Evolutionary conservation across 2,797 vertebrate species (phyloP), one percentile per base, ranked within the genome.

Genomic region (Paramormyrops hopkinsi): DNA sequence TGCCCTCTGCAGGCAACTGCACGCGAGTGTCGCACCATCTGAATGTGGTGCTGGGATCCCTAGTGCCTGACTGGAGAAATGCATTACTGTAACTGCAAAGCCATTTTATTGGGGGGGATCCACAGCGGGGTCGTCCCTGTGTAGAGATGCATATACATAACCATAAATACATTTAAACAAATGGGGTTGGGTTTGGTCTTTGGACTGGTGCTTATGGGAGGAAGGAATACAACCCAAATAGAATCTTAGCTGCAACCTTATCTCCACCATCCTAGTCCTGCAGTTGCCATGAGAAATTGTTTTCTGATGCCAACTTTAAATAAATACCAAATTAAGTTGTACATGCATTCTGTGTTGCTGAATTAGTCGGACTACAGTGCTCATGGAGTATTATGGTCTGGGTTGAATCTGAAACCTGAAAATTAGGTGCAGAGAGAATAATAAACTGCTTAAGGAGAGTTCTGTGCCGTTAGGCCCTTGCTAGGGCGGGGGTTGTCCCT

Each of bases 261-360:
- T 46, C 69, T 76, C 69, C 88, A 22, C 54, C n/a, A 82, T 62
- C n/a, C 37, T 54, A 48, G 51, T 25, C n/a, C 54, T 89, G 76
- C 51, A 84, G 56, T 83, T 89, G 53, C 76, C 37, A 62, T 84
- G 76, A 33, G 53, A 22, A 83, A 59, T 89, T 59, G 53, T 89
- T 89, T 89, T 89, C 88, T 83, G 88, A 89, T 65, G 79, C 88
- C 53, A 84, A 84, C 53, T 89, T 89, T 84, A 89, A 85, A 84
- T 89, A 89, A 89, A 89, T 89, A 25, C 44, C 48, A 85, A 85
- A 85, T 53, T 85, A 83, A 83, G 83, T 85, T 48, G 83, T 84
- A 84, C 76, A 59, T 83, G 88, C 76, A 84, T 17, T 62, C 54
- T 54, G 33, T 79, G 69, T 69, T 33, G 51, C 73, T 88, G 69